phyloP scores from a whole-genome alignment of 1,140 invertebrate genomes.

The Eubasilissa regina region DNA sequence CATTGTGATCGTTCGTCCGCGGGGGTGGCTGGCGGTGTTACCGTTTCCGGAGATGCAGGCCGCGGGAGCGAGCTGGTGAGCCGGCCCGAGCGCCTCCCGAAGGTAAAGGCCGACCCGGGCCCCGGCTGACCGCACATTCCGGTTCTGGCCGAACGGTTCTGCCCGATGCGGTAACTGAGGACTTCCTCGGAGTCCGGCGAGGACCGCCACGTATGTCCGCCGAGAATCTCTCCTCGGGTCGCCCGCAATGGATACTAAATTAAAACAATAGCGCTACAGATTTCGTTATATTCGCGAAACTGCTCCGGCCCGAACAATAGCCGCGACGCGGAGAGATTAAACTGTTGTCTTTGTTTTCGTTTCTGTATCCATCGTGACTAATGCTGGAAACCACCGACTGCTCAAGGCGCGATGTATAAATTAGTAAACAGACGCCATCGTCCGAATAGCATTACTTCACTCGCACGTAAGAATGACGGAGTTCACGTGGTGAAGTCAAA shows the following conservation, averaged over 20 bases:
- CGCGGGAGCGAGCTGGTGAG: slow-evolving; percentile 1
- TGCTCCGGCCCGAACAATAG: slow-evolving; percentile 5
- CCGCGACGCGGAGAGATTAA: not conserved
- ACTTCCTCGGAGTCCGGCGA: slow-evolving; percentile 11
- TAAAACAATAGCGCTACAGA: slow-evolving; percentile 19
- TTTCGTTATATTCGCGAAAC: slow-evolving; percentile 11
- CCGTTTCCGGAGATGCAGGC: not conserved
- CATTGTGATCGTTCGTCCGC: slow-evolving; percentile 1
- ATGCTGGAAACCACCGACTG: too few species aligned
- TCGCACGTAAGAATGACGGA: too few species aligned
- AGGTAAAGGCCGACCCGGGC: slow-evolving; percentile 13
- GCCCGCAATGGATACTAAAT: slow-evolving; percentile 5
- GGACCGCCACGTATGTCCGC: not conserved
- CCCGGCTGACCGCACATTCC: slow-evolving; percentile 28
- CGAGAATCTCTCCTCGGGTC: too few species aligned
- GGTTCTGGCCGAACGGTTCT: slow-evolving; percentile 27
- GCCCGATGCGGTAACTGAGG: slow-evolving; percentile 10
- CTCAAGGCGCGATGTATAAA: too few species aligned
- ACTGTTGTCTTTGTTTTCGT: slow-evolving; percentile 14
- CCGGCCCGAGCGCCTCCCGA: slow-evolving; percentile 8
- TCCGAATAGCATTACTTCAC: too few species aligned
- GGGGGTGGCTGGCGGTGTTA: not conserved
- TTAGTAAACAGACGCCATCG: too few species aligned
- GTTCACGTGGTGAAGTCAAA: too few species aligned
- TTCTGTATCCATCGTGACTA: slow-evolving; percentile 3